phyloP scores from a whole-genome alignment of 2,113 vertebrate genomes.

The Cyanoderma ruficeps region DNA sequence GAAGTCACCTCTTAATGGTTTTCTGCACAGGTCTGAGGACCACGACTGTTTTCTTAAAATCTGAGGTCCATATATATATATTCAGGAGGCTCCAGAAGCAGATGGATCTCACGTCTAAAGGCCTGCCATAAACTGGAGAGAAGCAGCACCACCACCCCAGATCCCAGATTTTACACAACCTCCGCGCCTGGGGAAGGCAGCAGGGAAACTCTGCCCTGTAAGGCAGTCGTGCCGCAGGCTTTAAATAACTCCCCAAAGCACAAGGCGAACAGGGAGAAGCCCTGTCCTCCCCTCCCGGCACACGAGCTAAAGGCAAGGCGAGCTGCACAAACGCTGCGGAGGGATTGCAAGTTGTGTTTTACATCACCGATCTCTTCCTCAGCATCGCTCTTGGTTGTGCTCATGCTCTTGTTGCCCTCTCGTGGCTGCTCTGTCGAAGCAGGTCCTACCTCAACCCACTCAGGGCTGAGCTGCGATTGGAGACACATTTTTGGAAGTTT shows the following conservation, averaged over 20 bases:
- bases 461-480: accelerated
- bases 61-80: neutral
- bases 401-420: constrained; percentile 63
- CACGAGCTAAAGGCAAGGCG: neutral
- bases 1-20: neutral
- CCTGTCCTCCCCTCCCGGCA: neutral
- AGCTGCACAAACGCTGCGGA: neutral
- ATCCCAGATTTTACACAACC: too few relatives aligned
- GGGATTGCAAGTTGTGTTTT: accelerated
- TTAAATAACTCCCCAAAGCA: neutral
- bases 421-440: neutral
- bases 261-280: neutral
- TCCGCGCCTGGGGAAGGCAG: neutral
- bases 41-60: neutral
- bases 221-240: accelerated
- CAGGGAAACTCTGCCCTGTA: accelerated
- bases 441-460: neutral
- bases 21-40: neutral
- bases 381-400: neutral
- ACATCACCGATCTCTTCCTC: accelerated
- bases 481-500: neutral
- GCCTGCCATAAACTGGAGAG: neutral
- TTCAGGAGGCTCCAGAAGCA: neutral
- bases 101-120: accelerated
- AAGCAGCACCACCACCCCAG: neutral